Conservation (phyloP, 1,140 invertebrate genomes). For the Drosophila guanche region DNA sequence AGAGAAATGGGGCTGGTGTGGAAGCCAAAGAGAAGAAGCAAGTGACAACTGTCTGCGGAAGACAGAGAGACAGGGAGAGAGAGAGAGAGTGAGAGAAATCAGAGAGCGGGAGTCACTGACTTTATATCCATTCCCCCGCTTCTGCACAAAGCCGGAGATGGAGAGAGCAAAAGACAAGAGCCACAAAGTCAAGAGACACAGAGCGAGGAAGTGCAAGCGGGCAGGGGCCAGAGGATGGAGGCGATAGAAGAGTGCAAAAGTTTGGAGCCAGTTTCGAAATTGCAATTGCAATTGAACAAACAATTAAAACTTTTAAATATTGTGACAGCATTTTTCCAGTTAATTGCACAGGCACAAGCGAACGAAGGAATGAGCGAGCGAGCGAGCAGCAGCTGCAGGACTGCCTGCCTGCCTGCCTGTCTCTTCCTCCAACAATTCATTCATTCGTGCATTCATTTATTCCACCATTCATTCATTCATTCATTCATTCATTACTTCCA, state of each 20-base stretch:
- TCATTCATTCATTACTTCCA: conserved; percentile 64
- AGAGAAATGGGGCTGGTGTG: not conserved
- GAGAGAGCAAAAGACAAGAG: not conserved
- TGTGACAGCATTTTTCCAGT: conserved; percentile 79
- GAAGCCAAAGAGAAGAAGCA: not conserved
- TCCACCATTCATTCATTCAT: conserved; percentile 1
- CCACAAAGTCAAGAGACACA: conserved; percentile 14
- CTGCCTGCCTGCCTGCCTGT: not conserved
- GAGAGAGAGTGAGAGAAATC: conserved; percentile 19
- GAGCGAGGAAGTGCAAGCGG: not conserved
- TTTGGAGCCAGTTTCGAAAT: conserved; percentile 47
- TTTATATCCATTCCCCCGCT: too few relatives aligned
- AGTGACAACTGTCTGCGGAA: not conserved
- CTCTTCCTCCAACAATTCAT: not conserved
- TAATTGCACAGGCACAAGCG: conserved; percentile 68
- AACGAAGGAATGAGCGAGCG: conserved; percentile 3
- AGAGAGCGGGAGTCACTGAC: conserved; percentile 42
- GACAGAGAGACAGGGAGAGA: not conserved
- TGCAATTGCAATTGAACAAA: conserved; percentile 74
- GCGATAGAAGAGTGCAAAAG: conserved; percentile 28
- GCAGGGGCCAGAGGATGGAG: too few relatives aligned
- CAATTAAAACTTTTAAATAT: conserved; percentile 82
- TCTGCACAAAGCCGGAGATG: too few relatives aligned
- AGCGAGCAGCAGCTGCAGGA: conserved; percentile 24
- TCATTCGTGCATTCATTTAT: not conserved